Conservation (phyloP, 2,888 invertebrate species). For the Choreutis nemorana region DNA sequence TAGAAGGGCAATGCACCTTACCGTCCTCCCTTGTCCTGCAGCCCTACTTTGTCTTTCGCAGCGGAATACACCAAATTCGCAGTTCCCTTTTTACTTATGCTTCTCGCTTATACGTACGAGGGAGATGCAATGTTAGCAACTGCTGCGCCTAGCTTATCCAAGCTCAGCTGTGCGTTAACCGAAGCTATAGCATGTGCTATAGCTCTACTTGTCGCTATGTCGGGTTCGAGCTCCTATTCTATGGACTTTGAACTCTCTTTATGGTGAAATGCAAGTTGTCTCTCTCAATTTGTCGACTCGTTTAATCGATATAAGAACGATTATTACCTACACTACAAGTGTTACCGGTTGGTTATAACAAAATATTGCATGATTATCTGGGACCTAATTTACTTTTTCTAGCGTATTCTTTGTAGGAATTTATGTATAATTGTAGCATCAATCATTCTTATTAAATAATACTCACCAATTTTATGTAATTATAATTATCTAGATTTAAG, state of each 20-base stretch:
- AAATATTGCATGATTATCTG: no score
- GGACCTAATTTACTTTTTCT: no score
- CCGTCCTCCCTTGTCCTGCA: constrained; percentile 62
- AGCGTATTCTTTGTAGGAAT: no score
- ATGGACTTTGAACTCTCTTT: constrained; percentile 59
- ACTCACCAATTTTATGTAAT: no score
- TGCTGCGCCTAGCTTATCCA: constrained; percentile 39
- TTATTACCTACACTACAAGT: no score
- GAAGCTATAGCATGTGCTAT: no score
- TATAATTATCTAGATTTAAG: no score
- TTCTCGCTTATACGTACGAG: constrained; percentile 28
- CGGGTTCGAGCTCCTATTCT: constrained; percentile 16
- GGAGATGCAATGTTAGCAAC: constrained; percentile 46
- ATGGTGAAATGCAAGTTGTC: constrained; percentile 45
- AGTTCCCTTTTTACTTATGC: constrained; percentile 36
- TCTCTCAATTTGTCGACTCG: constrained; percentile 28
- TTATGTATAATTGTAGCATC: no score
- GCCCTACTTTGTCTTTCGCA: constrained; percentile 57
- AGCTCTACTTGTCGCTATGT: constrained; percentile 37
- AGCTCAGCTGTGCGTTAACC: constrained; percentile 49
- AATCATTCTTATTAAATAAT: no score
- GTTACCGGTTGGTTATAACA: no score
- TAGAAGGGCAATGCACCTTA: constrained; percentile 61
- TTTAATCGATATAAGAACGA: no score
- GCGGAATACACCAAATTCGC: constrained; percentile 36